These are phyloP conservation scores for Polyommatus icarus DNA, from an alignment of 2,888 invertebrate genomes.

Conservation along the genomic window DNA sequence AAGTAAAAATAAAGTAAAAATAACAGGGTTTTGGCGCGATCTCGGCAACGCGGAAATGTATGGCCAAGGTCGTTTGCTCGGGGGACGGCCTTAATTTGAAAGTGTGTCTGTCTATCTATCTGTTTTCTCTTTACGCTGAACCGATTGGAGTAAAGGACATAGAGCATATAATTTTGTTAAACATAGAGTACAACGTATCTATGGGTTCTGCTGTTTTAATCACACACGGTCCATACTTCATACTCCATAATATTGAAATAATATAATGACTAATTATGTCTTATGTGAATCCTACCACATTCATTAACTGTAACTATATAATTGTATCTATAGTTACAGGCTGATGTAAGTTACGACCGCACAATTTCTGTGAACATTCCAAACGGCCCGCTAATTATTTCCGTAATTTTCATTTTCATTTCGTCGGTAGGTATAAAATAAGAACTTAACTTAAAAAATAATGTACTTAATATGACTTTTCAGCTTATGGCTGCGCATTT, in stretches of 20 bases:
- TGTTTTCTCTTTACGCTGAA: too few relatives aligned
- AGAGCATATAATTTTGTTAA: too few relatives aligned
- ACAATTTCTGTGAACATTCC: background rate
- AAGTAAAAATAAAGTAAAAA: too few relatives aligned
- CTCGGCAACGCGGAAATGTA: too few relatives aligned
- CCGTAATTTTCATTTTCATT: background rate
- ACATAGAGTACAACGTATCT: too few relatives aligned
- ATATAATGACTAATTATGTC: constrained; percentile 4
- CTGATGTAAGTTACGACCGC: background rate
- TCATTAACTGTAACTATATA: background rate
- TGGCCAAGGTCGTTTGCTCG: too few relatives aligned
- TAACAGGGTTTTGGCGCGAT: too few relatives aligned
- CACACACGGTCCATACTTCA: background rate
- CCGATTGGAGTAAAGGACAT: too few relatives aligned
- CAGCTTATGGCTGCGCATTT: background rate
- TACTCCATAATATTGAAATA: constrained; percentile 43
- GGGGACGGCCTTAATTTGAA: too few relatives aligned
- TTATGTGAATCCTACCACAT: background rate
- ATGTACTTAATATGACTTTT: background rate
- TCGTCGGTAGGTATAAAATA: background rate
- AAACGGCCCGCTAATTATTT: background rate
- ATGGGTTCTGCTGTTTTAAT: too few relatives aligned
- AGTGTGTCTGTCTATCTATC: too few relatives aligned
- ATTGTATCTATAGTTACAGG: background rate
- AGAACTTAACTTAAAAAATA: background rate